These are phyloP conservation scores for Hemibagrus guttatus DNA, from an alignment of 2,797 vertebrate species.

Conservation along the genomic window DNA sequence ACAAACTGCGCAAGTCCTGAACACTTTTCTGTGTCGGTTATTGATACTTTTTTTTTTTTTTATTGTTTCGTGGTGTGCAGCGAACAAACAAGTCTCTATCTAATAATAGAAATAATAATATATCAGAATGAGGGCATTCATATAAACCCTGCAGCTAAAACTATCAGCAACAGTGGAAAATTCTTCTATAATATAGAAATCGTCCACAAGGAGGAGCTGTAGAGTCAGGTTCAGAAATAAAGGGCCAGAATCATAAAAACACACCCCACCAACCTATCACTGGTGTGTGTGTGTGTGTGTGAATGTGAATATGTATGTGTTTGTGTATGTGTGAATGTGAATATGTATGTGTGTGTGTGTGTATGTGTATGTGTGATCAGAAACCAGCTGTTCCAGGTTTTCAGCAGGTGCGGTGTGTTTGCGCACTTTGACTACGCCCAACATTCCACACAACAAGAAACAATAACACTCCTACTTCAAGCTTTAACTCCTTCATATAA, in stretches of 20 bases:
- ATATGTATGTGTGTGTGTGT: not conserved
- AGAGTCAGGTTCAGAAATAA: not conserved
- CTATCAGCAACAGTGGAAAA: no score
- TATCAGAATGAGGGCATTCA: not conserved
- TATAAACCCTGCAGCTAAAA: not conserved
- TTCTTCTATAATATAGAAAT: not conserved
- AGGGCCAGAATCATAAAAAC: not conserved
- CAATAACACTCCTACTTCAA: not conserved
- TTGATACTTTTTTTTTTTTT: not conserved
- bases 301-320: not conserved
- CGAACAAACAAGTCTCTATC: not conserved
- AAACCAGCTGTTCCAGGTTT: slow-evolving; percentile 19
- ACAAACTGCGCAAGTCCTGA: not conserved
- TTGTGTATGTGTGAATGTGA: not conserved
- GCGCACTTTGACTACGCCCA: not conserved
- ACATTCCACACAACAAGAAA: not conserved
- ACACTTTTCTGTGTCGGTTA: not conserved
- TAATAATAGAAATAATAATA: not conserved
- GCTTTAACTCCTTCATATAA: not conserved
- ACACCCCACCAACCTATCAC: not conserved
- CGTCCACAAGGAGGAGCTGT: not conserved
- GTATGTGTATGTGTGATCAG: not conserved
- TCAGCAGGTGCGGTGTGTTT: slow-evolving; percentile 14
- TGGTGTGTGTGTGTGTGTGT: not conserved
- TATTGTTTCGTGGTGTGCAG: not conserved